Evolutionary conservation across 92 coral and sea anemone species (phyloP).

Genomic region (Montipora capitata): DNA sequence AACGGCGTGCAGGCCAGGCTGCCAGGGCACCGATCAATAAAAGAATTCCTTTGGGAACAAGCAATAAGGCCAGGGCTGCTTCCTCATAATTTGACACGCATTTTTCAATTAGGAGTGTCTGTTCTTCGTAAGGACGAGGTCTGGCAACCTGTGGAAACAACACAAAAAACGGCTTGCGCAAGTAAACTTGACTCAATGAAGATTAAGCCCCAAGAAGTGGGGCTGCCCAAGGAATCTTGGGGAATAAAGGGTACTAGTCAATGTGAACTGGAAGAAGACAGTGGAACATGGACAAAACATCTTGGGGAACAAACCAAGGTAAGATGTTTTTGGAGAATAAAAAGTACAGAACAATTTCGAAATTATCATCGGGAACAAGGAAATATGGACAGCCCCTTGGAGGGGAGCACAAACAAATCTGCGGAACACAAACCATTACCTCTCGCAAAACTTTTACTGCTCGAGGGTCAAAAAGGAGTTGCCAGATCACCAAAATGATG

Average conservation of each 20-base stretch:
- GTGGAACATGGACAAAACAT: too few relatives aligned
- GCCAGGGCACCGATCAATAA: conserved; percentile 49
- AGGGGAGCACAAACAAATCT: too few relatives aligned
- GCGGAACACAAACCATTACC: background rate
- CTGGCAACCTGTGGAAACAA: conserved; percentile 20
- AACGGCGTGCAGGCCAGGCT: conserved; percentile 61
- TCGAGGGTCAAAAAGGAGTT: conserved; percentile 24
- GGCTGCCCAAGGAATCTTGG: too few relatives aligned
- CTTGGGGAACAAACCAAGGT: too few relatives aligned
- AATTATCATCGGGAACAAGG: too few relatives aligned
- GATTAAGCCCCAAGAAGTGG: too few relatives aligned
- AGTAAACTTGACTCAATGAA: too few relatives aligned
- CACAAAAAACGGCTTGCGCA: background rate
- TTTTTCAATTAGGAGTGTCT: conserved; percentile 20
- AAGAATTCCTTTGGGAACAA: conserved; percentile 49
- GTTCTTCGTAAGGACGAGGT: conserved; percentile 47
- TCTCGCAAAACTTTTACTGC: conserved; percentile 35
- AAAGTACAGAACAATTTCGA: too few relatives aligned
- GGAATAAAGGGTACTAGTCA: too few relatives aligned
- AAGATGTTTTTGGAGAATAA: too few relatives aligned
- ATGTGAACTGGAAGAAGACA: too few relatives aligned
- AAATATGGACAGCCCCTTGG: too few relatives aligned
- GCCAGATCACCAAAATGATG: conserved; percentile 47
- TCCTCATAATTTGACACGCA: conserved; percentile 50
- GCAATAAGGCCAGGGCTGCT: conserved; percentile 45